Conservation (phyloP, 2,888 invertebrate species). For the Ectropis crepuscularia region DNA sequence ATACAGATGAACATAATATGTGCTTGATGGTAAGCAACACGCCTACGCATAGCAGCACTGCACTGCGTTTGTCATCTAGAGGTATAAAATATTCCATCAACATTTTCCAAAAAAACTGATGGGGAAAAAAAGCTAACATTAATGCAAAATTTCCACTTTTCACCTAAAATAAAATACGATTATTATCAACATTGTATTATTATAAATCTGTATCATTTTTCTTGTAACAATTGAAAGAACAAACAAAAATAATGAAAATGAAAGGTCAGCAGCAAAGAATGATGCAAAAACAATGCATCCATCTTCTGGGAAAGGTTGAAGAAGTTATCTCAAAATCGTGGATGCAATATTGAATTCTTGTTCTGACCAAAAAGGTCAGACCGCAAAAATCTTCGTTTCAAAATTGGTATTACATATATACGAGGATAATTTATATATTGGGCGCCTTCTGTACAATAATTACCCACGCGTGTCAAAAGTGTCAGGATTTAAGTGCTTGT, state of each 20-base stretch:
- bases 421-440: constrained; percentile 27
- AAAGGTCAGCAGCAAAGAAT: background rate
- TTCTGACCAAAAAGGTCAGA: constrained; percentile 25
- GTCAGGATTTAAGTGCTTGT: background rate
- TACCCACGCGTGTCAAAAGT: constrained; percentile 21
- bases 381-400: constrained; percentile 28
- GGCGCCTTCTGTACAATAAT: constrained; percentile 29
- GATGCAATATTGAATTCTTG: constrained; percentile 4
- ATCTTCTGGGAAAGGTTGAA: constrained; percentile 10
- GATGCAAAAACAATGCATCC: background rate
- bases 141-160: too few species aligned
- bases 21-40: too few species aligned
- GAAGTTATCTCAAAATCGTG: constrained; percentile 19
- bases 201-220: too few species aligned
- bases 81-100: too few species aligned
- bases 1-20: too few species aligned
- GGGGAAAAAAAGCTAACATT: too few species aligned
- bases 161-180: too few species aligned
- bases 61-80: too few species aligned
- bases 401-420: constrained; percentile 32
- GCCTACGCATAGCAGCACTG: too few species aligned
- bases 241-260: background rate
- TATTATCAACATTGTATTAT: too few species aligned
- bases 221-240: too few species aligned
- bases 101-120: too few species aligned